Evolutionary conservation across 2,113 vertebrate species (phyloP).

Genomic region (Eolophus roseicapilla): DNA sequence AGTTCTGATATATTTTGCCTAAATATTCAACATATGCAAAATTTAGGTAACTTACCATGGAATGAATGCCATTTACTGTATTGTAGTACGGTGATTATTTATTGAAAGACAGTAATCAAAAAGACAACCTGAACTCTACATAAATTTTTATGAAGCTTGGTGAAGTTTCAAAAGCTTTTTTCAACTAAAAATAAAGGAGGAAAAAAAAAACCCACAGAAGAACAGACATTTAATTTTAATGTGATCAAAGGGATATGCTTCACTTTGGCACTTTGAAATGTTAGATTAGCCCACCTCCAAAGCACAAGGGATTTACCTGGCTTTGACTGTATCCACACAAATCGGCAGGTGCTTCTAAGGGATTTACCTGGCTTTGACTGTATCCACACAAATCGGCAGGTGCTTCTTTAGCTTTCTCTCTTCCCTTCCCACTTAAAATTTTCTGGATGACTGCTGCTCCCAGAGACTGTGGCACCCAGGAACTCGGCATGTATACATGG

Average conservation of each 20-base stretch:
- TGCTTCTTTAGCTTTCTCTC: neutral
- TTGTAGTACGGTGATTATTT: neutral
- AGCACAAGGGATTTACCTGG: neutral
- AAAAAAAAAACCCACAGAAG: neutral
- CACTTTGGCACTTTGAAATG: neutral
- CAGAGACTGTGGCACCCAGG: neutral
- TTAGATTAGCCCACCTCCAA: neutral
- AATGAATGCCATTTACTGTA: neutral
- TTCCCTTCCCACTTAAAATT: neutral
- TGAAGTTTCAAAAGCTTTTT: neutral
- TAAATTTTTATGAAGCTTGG: neutral
- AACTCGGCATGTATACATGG: neutral
- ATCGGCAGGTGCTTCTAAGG: neutral
- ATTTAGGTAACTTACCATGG: neutral
- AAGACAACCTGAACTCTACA: neutral
- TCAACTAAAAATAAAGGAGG: neutral
- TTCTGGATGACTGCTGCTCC: neutral
- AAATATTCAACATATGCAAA: neutral
- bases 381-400: neutral
- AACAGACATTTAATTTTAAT: neutral
- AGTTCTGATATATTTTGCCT: neutral
- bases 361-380: neutral
- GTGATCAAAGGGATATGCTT: neutral
- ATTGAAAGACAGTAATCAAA: neutral
- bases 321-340: neutral